Conservation (phyloP, 2,888 invertebrate species). For the Stenchaetothrips biformis region DNA sequence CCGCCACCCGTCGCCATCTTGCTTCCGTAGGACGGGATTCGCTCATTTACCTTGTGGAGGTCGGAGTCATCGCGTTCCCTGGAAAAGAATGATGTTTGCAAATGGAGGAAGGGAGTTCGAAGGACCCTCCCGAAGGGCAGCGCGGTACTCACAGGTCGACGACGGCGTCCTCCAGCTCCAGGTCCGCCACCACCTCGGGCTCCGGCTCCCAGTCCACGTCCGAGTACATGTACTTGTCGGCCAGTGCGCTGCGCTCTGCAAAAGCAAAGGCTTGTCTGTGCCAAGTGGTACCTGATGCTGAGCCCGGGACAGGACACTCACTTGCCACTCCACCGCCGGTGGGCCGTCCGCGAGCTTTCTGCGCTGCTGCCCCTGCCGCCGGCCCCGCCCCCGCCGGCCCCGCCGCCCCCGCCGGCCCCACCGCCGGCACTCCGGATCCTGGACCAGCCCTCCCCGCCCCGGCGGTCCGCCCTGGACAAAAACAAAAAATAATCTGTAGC, state of each 20-base stretch:
- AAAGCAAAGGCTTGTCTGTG: no score
- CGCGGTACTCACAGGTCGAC: neutral
- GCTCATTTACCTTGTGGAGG: neutral
- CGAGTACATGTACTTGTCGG: slow-evolving; percentile 15
- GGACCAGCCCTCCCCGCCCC: no score
- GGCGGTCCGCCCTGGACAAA: no score
- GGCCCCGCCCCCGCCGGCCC: neutral
- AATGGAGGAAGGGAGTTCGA: no score
- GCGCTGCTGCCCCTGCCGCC: neutral
- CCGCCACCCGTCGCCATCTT: no score
- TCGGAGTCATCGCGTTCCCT: neutral
- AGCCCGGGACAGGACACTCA: neutral
- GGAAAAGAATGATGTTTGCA: neutral
- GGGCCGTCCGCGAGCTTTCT: neutral
- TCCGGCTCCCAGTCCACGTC: neutral
- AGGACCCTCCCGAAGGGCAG: neutral
- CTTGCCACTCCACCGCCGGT: neutral
- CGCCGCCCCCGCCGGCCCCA: neutral
- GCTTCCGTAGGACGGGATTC: no score
- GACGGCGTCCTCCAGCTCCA: neutral
- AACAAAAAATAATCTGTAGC: no score
- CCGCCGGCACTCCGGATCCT: no score
- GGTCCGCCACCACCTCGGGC: neutral
- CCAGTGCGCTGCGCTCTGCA: neutral
- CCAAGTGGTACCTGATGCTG: no score